phyloP scores from a whole-genome alignment of 2,113 vertebrate species.

The Pampusana beccarii region DNA sequence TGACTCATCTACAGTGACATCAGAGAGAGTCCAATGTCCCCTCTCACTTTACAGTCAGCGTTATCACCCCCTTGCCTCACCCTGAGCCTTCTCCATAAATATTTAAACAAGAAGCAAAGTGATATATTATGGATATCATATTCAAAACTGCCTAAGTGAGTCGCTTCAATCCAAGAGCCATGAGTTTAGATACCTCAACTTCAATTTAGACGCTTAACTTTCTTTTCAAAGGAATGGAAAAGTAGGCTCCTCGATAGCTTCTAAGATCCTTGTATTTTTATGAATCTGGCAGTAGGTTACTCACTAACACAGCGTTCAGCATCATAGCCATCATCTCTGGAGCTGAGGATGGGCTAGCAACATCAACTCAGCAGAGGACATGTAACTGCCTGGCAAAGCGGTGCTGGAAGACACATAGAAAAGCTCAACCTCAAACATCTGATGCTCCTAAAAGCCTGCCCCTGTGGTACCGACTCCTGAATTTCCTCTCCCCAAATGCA shows the following conservation, averaged over 20 bases:
- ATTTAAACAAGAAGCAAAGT: conserved; percentile 58
- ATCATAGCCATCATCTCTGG: background rate
- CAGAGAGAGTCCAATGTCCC: background rate
- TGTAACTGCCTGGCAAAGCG: background rate
- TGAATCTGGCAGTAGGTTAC: background rate
- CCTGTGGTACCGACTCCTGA: conserved; percentile 6
- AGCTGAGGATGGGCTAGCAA: background rate
- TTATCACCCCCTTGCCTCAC: background rate
- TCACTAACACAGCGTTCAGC: background rate
- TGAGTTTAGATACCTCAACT: background rate
- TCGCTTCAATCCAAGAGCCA: background rate
- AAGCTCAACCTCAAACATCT: background rate
- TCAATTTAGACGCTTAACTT: background rate
- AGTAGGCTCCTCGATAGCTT: background rate
- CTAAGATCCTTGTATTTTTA: background rate
- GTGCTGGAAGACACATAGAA: background rate
- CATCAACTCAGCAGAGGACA: background rate
- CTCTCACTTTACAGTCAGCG: conserved; percentile 17
- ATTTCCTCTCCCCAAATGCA: conserved; percentile 38
- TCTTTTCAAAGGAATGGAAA: background rate
- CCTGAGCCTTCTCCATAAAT: conserved; percentile 30
- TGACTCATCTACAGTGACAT: conserved; percentile 37
- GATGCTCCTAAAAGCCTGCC: conserved; percentile 22
- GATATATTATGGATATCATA: conserved; percentile 33
- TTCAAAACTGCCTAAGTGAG: background rate